These are phyloP conservation scores for Lordiphosa mommai DNA, from an alignment of 1,140 invertebrate genomes.

Conservation along the genomic window DNA sequence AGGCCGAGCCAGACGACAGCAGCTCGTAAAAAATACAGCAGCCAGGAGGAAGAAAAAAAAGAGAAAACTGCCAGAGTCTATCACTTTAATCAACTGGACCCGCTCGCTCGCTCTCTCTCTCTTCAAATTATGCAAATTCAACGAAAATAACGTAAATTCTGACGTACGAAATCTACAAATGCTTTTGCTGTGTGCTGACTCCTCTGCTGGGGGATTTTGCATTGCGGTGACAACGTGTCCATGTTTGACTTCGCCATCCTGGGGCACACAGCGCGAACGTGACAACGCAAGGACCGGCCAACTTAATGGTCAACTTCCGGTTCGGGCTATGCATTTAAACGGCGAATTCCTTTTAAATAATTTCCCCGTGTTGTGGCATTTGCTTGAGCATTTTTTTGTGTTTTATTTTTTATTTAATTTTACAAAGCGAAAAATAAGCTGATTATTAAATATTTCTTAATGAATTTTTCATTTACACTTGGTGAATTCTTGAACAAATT, in stretches of 20 bases:
- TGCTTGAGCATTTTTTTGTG: neutral
- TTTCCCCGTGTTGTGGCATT: constrained; percentile 7
- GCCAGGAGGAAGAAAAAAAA: constrained; percentile 17
- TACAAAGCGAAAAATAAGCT: constrained; percentile 58
- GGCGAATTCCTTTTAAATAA: neutral
- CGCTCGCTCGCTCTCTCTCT: constrained; percentile 9
- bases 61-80: constrained; percentile 41
- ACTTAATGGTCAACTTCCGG: constrained; percentile 55
- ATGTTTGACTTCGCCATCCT: constrained; percentile 63
- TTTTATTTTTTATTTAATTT: neutral
- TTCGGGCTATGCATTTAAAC: neutral
- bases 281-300: constrained; percentile 54
- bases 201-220: constrained; percentile 22
- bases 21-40: constrained; percentile 8
- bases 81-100: constrained; percentile 72
- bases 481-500: constrained; percentile 20
- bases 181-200: constrained; percentile 18
- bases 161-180: constrained; percentile 55
- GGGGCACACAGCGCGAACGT: constrained; percentile 34
- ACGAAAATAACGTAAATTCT: constrained; percentile 69
- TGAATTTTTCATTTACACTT: constrained; percentile 51
- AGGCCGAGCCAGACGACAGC: constrained; percentile 51
- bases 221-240: constrained; percentile 34
- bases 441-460: constrained; percentile 75
- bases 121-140: constrained; percentile 71